Evolutionary conservation across 2,797 vertebrate genomes (phyloP).

Genomic region (Pseudomugil gertrudae): DNA sequence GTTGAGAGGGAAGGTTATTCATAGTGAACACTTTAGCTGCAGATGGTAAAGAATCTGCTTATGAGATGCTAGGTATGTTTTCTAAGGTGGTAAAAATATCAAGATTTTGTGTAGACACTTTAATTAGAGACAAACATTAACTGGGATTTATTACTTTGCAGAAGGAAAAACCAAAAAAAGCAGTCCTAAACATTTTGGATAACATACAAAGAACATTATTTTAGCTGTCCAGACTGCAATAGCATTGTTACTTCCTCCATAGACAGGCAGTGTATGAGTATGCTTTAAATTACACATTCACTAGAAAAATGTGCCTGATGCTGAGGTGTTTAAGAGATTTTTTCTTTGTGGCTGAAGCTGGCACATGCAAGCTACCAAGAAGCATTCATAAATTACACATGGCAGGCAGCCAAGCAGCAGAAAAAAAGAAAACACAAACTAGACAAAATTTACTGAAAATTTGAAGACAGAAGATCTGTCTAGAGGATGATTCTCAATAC

Average conservation of each 20-base stretch:
- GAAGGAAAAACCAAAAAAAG: constrained; percentile 4
- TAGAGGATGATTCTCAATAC: constrained; percentile 63
- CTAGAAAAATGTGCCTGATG: constrained; percentile 22
- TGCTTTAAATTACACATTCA: constrained; percentile 26
- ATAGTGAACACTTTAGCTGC: constrained; percentile 47
- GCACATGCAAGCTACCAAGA: constrained; percentile 47
- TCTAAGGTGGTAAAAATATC: constrained; percentile 40
- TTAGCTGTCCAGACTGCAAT: constrained; percentile 21
- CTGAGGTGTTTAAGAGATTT: constrained; percentile 34
- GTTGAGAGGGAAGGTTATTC: constrained; percentile 26
- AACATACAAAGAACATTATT: constrained; percentile 11
- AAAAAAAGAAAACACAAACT: constrained; percentile 26
- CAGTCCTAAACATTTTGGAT: constrained; percentile 6
- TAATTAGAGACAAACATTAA: background rate
- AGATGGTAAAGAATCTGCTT: constrained; percentile 41
- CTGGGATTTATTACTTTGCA: background rate
- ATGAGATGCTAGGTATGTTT: constrained; percentile 32
- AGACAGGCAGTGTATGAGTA: constrained; percentile 23
- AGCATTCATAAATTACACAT: constrained; percentile 24
- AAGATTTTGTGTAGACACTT: constrained; percentile 10
- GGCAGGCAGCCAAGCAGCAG: constrained; percentile 52
- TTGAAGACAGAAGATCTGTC: constrained; percentile 68
- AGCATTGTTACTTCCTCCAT: constrained; percentile 40
- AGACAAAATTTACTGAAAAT: constrained; percentile 71
- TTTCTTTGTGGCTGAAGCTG: constrained; percentile 44